These are phyloP conservation scores for Megaceryle torquata DNA, from an alignment of 2,113 vertebrate genomes.

Conservation along the genomic window DNA sequence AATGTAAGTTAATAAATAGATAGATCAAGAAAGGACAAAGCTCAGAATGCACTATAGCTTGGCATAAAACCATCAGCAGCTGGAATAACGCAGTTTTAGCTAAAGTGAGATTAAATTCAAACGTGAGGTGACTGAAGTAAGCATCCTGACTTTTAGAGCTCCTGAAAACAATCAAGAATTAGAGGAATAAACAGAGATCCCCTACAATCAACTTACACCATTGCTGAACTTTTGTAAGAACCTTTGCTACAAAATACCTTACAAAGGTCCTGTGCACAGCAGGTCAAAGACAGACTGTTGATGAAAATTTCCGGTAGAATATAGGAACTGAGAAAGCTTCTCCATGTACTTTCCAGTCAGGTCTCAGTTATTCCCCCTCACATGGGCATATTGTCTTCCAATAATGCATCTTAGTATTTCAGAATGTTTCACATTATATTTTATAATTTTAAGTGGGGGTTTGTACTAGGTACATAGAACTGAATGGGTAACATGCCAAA, in stretches of 20 bases:
- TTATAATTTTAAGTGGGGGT: not conserved
- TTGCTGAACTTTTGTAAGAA: not conserved
- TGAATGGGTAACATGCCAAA: not conserved
- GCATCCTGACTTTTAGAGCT: not conserved
- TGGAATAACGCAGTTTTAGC: not conserved
- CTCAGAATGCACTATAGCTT: constrained; percentile 10
- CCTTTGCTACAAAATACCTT: not conserved
- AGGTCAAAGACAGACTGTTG: not conserved
- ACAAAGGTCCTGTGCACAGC: rapidly evolving
- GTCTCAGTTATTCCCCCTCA: not conserved
- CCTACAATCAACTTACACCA: not conserved
- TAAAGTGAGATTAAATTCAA: constrained; percentile 27
- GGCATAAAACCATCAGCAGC: constrained; percentile 48
- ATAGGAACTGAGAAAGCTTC: not conserved
- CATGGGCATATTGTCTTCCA: not conserved
- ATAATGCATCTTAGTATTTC: not conserved
- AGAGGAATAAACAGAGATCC: not conserved
- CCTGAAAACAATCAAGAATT: constrained; percentile 17
- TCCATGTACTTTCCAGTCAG: not conserved
- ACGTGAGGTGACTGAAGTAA: not conserved
- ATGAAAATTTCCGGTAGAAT: not conserved
- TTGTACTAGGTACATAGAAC: not conserved
- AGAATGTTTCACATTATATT: not conserved
- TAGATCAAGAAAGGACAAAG: not conserved
- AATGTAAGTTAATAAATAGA: not conserved